phyloP scores from a whole-genome alignment of 2,797 vertebrate genomes.

The Benthosema pterotum region DNA sequence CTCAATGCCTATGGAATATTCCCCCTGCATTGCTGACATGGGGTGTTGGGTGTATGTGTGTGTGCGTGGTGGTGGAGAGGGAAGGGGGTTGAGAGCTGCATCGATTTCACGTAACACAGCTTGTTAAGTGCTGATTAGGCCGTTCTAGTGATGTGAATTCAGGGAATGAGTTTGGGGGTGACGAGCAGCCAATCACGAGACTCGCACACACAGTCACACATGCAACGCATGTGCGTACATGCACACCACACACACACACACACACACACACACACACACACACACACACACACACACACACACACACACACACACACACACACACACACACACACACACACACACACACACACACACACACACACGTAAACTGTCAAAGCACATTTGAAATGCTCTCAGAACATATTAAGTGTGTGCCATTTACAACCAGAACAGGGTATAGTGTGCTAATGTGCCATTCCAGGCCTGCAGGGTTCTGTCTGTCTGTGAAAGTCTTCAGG shows the following conservation, averaged over 20 bases:
- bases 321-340: not conserved
- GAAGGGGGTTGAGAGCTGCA: constrained; percentile 44
- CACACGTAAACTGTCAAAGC: constrained; percentile 17
- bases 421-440: constrained; percentile 28
- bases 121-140: constrained; percentile 82
- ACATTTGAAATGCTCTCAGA: constrained; percentile 54
- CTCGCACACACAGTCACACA: constrained; percentile 61
- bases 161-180: constrained; percentile 71
- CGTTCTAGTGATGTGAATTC: constrained; percentile 79
- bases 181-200: constrained; percentile 68
- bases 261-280: not conserved
- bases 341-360: too few relatives aligned
- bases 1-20: constrained; percentile 72
- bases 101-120: constrained; percentile 81
- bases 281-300: constrained; percentile 1
- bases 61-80: too few relatives aligned
- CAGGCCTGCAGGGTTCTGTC: constrained; percentile 18
- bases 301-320: not conserved
- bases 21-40: constrained; percentile 59
- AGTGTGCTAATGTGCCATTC: not conserved
- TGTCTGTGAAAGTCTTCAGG: constrained; percentile 17
- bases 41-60: not conserved
- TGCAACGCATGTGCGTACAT: too few relatives aligned
- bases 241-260: not conserved
- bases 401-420: constrained; percentile 21